Conservation (phyloP, 2,113 vertebrate genomes). For the Serinus canaria region DNA sequence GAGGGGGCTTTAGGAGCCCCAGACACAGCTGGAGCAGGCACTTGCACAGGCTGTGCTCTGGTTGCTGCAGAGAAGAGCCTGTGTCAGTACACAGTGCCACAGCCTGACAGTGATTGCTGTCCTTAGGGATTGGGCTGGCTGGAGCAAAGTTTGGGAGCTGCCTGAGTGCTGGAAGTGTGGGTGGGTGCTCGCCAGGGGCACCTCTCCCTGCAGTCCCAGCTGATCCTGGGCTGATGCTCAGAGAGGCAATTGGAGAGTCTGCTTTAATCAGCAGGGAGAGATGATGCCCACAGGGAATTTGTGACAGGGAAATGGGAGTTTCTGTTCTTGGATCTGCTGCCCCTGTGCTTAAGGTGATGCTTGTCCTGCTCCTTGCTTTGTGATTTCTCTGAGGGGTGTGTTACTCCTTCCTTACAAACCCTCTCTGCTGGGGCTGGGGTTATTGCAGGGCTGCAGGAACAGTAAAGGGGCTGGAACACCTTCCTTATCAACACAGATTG, state of each 20-base stretch:
- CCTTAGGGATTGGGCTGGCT: neutral
- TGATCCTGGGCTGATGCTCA: fast-evolving
- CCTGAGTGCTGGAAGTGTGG: neutral
- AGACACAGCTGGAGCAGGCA: neutral
- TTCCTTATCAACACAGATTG: neutral
- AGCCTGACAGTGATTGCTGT: neutral
- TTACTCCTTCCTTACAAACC: neutral
- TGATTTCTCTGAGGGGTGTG: neutral
- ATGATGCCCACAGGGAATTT: fast-evolving
- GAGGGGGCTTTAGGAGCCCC: conserved; percentile 5
- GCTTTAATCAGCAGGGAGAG: neutral
- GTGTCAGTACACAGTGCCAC: fast-evolving
- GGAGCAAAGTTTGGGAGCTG: neutral
- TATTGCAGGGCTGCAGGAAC: neutral
- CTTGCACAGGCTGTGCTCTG: neutral
- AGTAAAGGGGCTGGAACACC: neutral
- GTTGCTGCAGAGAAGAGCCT: fast-evolving
- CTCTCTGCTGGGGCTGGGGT: neutral
- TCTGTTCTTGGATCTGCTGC: neutral
- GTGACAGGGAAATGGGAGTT: neutral
- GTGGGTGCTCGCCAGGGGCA: neutral
- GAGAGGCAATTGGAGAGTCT: neutral
- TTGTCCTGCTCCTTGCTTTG: neutral
- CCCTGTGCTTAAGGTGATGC: neutral
- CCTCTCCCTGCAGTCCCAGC: neutral